Percentiles rank a stretch among this genome's conserved stretches.
These are phyloP conservation scores for Dynastes tityus DNA, from an alignment of 2,888 invertebrate genomes.

Conservation along the genomic window DNA sequence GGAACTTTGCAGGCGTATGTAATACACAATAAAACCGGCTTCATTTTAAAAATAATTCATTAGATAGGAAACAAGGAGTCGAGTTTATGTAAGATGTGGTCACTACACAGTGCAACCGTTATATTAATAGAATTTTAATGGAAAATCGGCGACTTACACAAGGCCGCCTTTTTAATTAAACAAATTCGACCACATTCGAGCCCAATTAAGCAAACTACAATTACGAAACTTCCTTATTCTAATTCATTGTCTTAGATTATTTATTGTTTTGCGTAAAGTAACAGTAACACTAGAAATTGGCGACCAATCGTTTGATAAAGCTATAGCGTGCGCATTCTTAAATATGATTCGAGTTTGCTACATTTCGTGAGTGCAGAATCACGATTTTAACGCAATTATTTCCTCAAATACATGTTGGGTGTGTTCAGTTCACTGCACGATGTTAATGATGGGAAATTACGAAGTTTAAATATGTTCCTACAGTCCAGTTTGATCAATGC, in stretches of 20 bases:
- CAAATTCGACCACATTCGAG: constrained; percentile 24
- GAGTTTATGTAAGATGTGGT: constrained; percentile 18
- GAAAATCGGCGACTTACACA: constrained; percentile 12
- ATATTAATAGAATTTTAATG: constrained; percentile 10
- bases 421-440: neutral
- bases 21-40: neutral
- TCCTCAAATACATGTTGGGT: neutral
- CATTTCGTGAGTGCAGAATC: neutral
- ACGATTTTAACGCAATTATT: constrained; percentile 6
- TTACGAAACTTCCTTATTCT: constrained; percentile 27
- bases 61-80: constrained; percentile 9
- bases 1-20: neutral
- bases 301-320: no score
- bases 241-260: constrained; percentile 8
- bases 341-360: neutral
- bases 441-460: no score
- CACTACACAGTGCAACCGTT: neutral
- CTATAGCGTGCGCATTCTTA: neutral
- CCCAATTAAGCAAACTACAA: neutral
- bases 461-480: no score
- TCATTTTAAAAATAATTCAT: neutral
- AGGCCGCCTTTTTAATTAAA: constrained; percentile 19
- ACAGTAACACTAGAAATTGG: neutral
- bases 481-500: no score
- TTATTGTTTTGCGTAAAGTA: neutral